Percentiles rank a stretch among this genome's conserved stretches.
Conservation (phyloP, 2,888 invertebrate species). For the Parelbella ahira region DNA sequence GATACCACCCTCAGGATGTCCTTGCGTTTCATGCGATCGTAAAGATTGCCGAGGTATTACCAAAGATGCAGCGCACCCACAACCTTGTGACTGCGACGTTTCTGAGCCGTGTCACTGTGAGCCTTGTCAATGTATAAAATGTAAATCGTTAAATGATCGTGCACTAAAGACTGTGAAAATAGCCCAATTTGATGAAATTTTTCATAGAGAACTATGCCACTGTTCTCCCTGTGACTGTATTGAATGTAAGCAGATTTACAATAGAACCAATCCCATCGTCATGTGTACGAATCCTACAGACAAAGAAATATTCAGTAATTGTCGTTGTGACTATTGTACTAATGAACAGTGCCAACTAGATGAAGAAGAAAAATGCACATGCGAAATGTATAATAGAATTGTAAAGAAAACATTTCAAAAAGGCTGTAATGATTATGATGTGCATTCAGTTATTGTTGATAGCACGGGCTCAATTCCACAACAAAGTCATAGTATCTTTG, state of each 20-base stretch:
- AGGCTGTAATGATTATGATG: conserved; percentile 46
- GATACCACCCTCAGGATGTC: conserved; percentile 30
- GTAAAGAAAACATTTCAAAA: conserved; percentile 46
- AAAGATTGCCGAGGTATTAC: conserved; percentile 34
- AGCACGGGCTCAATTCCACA: conserved; percentile 16
- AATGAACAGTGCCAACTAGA: conserved; percentile 43
- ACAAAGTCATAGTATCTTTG: conserved; percentile 13
- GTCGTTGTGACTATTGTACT: conserved; percentile 44
- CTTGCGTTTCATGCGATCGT: conserved; percentile 36
- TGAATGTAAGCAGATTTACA: conserved; percentile 39
- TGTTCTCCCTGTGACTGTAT: conserved; percentile 54
- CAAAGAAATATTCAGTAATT: conserved; percentile 39
- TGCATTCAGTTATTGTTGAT: conserved; percentile 36
- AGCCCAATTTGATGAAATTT: conserved; percentile 38
- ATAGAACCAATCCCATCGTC: conserved; percentile 33
- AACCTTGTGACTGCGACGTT: conserved; percentile 38
- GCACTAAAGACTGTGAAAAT: conserved; percentile 35
- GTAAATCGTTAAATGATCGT: conserved; percentile 31
- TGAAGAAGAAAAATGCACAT: conserved; percentile 42
- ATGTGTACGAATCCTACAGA: conserved; percentile 46
- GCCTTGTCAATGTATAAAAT: conserved; percentile 45
- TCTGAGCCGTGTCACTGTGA: conserved; percentile 40
- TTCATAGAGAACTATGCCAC: conserved; percentile 37
- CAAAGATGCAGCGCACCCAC: conserved; percentile 21
- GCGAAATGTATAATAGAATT: conserved; percentile 39